Evolutionary conservation across 2,113 vertebrate genomes (phyloP).

Genomic region (Rhynchopsitta pachyrhyncha): DNA sequence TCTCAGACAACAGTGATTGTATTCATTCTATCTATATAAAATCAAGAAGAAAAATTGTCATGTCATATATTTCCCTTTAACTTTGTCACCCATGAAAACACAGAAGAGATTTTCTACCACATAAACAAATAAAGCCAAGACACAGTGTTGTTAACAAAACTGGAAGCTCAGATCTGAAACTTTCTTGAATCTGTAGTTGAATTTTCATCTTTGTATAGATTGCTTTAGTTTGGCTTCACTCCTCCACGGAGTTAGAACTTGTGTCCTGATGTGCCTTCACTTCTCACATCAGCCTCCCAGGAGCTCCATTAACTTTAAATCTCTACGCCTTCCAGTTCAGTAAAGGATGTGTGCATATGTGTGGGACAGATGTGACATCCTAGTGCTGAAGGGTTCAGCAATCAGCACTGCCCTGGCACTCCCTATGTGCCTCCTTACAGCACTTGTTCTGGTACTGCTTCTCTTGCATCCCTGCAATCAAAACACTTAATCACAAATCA

Average conservation of each 20-base stretch:
- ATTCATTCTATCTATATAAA: neutral
- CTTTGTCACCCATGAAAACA: neutral
- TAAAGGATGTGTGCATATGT: neutral
- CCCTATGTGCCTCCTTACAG: neutral
- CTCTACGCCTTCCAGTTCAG: neutral
- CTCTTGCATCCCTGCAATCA: neutral
- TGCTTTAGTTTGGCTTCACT: neutral
- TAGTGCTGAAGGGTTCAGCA: neutral
- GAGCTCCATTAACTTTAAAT: neutral
- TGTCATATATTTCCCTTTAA: neutral
- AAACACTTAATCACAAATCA: neutral
- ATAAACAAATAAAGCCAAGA: neutral
- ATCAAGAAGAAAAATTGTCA: neutral
- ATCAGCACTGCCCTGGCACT: neutral
- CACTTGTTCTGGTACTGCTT: neutral
- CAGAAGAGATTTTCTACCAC: neutral
- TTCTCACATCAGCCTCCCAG: neutral
- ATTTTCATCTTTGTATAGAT: neutral
- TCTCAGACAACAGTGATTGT: neutral
- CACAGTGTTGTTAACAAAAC: neutral
- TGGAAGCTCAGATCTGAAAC: neutral
- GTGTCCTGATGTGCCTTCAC: neutral
- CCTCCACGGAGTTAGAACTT: neutral
- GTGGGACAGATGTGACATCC: neutral
- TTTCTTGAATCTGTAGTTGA: neutral